Base-by-base conservation (phyloP, 2,797 vertebrate genomes). In the Darevskia nairensis region DNA sequence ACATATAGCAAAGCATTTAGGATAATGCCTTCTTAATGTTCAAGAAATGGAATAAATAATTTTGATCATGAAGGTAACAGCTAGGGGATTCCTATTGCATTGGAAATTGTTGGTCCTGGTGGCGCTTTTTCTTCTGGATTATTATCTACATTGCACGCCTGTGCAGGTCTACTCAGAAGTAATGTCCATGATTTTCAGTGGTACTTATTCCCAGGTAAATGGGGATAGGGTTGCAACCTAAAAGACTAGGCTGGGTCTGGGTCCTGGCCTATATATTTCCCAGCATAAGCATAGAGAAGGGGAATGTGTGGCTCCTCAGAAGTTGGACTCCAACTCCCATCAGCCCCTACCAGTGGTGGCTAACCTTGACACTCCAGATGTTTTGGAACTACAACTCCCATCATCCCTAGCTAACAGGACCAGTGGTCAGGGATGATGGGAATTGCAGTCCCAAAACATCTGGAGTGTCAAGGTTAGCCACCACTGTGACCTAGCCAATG, bases 41-140 rank as follows among this genome's bases (percentile, higher is more conserved):
- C 8, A 35, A 68, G 66, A 68, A 81, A 55, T 68, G 17, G 59
- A 81, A 85, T 79, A 87, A 61, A 64, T 82, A 75, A 80, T 75
- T 85, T 66, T 80, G 25, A 27, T 59, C 17, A 39, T 15, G 27
- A 69, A 68, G 39, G 13, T 55, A 55, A 55, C 50, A 55, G 50
- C 13, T 50, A 72, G 29, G 71, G 15, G 23, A 35, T 84, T 75
- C 75, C 32, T 13, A 59, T 17, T 84, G 6, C 23, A 27, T 9
- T 72, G 68, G 25, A 77, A 69, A n/a, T 44, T 25, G 61, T 41
- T 68, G n/a, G 41, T n/a, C 39, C 41, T 50, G 21, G 7, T 35
- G 50, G 25, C 0, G n/a, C 29, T 9, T 50, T 46, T 79, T 50
- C 64, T 50, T 69, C n/a, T n/a, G 15, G 81, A 71, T 19, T 27